Percentiles rank a stretch among this genome's conserved stretches.
Evolutionary conservation across 1,140 invertebrate genomes (phyloP).

Genomic region (Papilio glaucus): DNA sequence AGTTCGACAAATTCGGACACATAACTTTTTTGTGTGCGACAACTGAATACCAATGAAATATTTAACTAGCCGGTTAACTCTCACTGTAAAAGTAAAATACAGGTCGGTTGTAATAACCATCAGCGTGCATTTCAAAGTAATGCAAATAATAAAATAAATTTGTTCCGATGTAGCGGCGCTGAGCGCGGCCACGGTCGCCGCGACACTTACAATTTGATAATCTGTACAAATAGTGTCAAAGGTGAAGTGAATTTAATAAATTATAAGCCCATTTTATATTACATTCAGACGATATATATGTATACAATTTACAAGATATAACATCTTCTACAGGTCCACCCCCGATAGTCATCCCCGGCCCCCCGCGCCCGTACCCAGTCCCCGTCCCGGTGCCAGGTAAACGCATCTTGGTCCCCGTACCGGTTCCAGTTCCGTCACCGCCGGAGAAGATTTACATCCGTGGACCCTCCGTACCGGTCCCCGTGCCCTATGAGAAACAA

Average conservation of each 20-base stretch:
- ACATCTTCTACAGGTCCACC: slow-evolving; percentile 51
- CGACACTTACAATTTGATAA: neutral
- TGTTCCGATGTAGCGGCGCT: neutral
- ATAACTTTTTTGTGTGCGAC: too few species aligned
- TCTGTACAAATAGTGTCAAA: slow-evolving; percentile 1
- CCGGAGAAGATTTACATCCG: slow-evolving; percentile 64
- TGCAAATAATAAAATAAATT: slow-evolving; percentile 16
- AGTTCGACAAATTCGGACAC: too few species aligned
- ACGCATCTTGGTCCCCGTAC: slow-evolving; percentile 61
- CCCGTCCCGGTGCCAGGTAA: slow-evolving; percentile 65
- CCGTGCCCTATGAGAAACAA: slow-evolving; percentile 50
- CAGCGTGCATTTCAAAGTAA: slow-evolving; percentile 12
- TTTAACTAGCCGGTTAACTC: neutral
- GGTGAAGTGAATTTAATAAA: neutral
- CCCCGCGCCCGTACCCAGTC: slow-evolving; percentile 63
- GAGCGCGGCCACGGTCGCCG: neutral
- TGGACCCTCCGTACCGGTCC: slow-evolving; percentile 58
- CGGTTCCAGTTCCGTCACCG: slow-evolving; percentile 65
- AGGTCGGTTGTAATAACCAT: slow-evolving; percentile 2
- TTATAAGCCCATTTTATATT: neutral
- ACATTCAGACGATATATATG: slow-evolving; percentile 4
- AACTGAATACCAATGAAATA: neutral
- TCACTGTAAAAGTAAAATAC: neutral
- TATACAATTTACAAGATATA: slow-evolving; percentile 5
- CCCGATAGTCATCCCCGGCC: slow-evolving; percentile 65